Conservation (phyloP, 2,888 invertebrate species). For the Fragum whitleyi region DNA sequence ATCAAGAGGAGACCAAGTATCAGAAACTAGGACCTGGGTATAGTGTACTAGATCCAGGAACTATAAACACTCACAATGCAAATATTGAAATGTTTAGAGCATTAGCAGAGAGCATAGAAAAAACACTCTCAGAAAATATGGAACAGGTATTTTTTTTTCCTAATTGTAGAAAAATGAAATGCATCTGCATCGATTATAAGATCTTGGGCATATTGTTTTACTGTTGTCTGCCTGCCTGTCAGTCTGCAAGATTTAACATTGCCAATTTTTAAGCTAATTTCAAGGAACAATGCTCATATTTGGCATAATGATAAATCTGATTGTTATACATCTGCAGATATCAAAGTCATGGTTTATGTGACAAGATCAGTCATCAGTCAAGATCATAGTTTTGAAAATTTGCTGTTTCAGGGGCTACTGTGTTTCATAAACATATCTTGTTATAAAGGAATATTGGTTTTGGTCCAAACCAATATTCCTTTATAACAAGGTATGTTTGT, state of each 20-base stretch:
- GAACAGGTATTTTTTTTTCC: constrained; percentile 46
- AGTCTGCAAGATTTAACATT: background rate
- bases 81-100: constrained; percentile 73
- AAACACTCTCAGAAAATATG: constrained; percentile 65
- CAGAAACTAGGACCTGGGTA: constrained; percentile 80
- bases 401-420: no score
- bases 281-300: background rate
- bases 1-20: constrained; percentile 45
- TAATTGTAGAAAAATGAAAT: no score
- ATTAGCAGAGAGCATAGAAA: constrained; percentile 72
- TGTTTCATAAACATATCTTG: no score
- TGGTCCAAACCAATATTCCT: no score
- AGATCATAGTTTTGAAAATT: no score
- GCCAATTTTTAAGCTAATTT: background rate
- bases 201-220: no score
- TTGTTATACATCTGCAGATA: no score
- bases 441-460: no score
- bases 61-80: constrained; percentile 66
- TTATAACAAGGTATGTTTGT: no score
- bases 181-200: background rate
- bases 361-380: background rate
- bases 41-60: constrained; percentile 73
- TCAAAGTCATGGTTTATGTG: background rate
- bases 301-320: no score
- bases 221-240: no score